Evolutionary conservation across 2,113 vertebrate species (phyloP), one percentile per base, ranked within the genome.

Genomic region (Eidolon helvum): DNA sequence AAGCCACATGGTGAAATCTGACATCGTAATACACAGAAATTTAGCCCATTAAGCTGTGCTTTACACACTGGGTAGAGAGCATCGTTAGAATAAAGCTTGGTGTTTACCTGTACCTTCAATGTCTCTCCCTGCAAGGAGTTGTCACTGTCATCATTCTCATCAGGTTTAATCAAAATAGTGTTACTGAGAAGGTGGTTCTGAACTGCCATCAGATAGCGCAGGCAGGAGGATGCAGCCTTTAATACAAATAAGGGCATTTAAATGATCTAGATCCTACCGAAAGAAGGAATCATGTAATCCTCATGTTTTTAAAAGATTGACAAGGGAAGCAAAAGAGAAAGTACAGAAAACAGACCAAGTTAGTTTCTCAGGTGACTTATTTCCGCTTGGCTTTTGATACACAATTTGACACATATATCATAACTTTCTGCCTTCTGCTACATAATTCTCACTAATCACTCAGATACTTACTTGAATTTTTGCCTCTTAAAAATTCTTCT

Each of bases 51-150:
- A 89, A 94, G 95, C 97, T 19, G 82, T 61, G 87, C 10, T 86
- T 94, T 82, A 96, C 97, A 94, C 95, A 95, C 61, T 87, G 98
- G 98, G 97, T 93, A 98, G 98, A 98, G 97, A 98, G 96, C 97
- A 99, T 96, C 97, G 97, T 99, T 99, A 98, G 98, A 99, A 98
- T 98, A 99, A 99, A 99, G 99, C 98, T 99, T 98, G 99, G 98
- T 99, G 99, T 99, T 99, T 99, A 99, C 99, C 99, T 99, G 99
- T 99, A 99, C 99, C 99, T 99, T 99, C 99, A 99, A 99, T 99
- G 99, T 99, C 99, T 99, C 99, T 99, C 99, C 99, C 98, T 99
- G 99, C 98, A 99, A 99, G 99, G 99, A 99, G 99, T 97, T 99
- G 99, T 99, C 99, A 99, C 99, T 99, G 99, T 99, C 99, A 96